Evolutionary conservation across 2,113 vertebrate species (phyloP).

Genomic region (Gymnorhina tibicen): DNA sequence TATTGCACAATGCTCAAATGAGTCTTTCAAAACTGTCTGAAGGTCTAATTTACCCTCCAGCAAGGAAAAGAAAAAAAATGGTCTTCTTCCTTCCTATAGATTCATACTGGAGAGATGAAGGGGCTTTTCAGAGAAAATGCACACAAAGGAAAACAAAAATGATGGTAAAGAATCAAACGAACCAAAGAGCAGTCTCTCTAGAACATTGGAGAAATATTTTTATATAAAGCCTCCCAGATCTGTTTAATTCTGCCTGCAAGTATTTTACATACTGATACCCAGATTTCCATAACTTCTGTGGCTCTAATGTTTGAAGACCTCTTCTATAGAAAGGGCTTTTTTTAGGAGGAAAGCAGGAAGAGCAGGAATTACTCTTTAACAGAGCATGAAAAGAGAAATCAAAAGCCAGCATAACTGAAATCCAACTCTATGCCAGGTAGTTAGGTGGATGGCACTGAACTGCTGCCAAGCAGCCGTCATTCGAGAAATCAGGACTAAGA

Average conservation of each 20-base stretch:
- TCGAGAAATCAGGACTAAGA: neutral
- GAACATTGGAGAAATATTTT: neutral
- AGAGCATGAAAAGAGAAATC: neutral
- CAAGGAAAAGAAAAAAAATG: neutral
- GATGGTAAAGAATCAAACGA: neutral
- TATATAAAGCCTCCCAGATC: neutral
- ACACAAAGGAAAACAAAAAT: neutral
- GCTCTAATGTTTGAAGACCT: neutral
- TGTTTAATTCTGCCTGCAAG: neutral
- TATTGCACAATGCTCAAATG: conserved; percentile 10
- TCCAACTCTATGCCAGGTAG: neutral
- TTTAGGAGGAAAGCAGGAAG: neutral
- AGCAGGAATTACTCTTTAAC: neutral
- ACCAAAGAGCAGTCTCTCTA: neutral
- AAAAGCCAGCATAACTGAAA: neutral
- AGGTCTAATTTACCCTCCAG: conserved; percentile 45
- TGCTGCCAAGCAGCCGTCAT: neutral
- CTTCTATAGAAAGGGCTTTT: neutral
- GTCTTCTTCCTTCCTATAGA: neutral
- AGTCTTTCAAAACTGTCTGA: conserved; percentile 37
- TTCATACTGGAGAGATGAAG: neutral
- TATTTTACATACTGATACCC: neutral
- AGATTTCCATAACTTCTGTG: neutral
- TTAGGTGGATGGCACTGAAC: neutral
- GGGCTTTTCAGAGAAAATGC: neutral